phyloP scores from a whole-genome alignment of 2,797 vertebrate species.

The Pseudopleuronectes americanus region DNA sequence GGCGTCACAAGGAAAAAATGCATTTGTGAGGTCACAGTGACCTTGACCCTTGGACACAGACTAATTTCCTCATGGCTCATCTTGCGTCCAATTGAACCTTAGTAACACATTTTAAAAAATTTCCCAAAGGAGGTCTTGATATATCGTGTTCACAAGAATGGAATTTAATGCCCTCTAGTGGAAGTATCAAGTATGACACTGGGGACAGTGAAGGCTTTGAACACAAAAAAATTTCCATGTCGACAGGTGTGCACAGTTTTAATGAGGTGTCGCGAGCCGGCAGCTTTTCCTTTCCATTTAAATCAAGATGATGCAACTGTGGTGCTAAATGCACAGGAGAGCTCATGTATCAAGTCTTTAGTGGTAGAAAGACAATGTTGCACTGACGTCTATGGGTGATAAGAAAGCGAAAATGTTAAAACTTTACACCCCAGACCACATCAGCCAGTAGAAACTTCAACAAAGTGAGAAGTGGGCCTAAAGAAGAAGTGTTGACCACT shows the following conservation, averaged over 20 bases:
- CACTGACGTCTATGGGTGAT: too few species aligned
- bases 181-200: background rate
- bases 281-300: background rate
- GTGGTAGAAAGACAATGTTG: too few species aligned
- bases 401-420: too few species aligned
- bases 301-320: background rate
- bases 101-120: too few species aligned
- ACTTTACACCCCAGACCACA: too few species aligned
- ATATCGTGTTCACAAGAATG: too few species aligned
- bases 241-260: background rate
- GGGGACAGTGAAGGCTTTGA: background rate
- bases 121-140: too few species aligned
- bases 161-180: conserved; percentile 3
- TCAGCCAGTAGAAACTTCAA: too few species aligned
- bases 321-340: too few species aligned
- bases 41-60: background rate
- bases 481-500: background rate
- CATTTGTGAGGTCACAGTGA: background rate
- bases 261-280: background rate
- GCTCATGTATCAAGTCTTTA: too few species aligned
- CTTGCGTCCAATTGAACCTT: background rate
- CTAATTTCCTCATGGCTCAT: background rate
- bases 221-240: background rate
- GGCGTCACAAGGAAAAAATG: background rate
- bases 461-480: too few species aligned